Base-by-base conservation (phyloP, 1,140 invertebrate species). In the Zaprionus ornatus region DNA sequence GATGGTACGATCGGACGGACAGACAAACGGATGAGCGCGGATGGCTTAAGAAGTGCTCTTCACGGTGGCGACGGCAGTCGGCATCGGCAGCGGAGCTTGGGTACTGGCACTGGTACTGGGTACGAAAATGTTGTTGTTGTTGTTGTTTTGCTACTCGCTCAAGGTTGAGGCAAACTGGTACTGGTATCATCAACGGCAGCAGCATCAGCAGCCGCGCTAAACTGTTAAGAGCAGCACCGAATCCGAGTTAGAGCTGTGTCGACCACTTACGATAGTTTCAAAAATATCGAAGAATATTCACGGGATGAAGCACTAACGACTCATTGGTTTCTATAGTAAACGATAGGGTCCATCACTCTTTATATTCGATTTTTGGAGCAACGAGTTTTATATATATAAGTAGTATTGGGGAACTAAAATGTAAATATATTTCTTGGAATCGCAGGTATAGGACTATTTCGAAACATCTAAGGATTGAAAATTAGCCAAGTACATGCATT, bases 101-200 rank as follows among this genome's bases (percentile, higher is more conserved):
- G 57, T 52, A 54, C 73, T 64, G 74, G 59, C 74, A 52, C 80
- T 79, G 68, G 79, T 67, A 69, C 72, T 68, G 69, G 76, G 77
- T 82, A 87, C 84, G 83, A 81, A 80, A 77, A 69, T 69, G 59
- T 45, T 86, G 83, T 87, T 79, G 79, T 82, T 79, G 82, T 66
- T 66, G 81, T 68, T 74, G 50, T 56, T 23, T 19, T 50, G 45
- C 19, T 50, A 21, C 17, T 21, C 3, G 63, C 77, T 77, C 84
- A 88, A 88, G 84, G 84, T 88, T 88, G 85, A 88, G 84, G 84
- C 85, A 88, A 88, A 88, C 84, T 88, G 69, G 64, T 66, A 66
- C 29, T 55, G 52, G 59, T 62, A 57, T 73, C 75, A 59, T 59
- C 57, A 74, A 12, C 65, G 67, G 15, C 48, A 65, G 29, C 67